phyloP scores from a whole-genome alignment of 2,113 vertebrate species.

The Lagopus muta region DNA sequence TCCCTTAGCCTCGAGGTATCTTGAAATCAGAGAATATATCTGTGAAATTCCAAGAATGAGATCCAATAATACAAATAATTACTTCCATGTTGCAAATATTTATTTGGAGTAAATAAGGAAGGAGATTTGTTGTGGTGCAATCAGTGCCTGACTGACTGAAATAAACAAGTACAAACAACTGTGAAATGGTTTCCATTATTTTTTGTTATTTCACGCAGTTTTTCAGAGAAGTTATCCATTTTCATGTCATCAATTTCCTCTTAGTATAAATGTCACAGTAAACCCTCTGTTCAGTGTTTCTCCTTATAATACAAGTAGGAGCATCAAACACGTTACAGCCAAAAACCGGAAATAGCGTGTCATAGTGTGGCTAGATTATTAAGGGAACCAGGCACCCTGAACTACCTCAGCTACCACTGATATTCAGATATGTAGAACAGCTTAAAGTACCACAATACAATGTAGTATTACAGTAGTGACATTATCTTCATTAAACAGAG shows the following conservation, averaged over 20 bases:
- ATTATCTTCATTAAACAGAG: not conserved
- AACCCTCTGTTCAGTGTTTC: not conserved
- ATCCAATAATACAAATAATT: constrained; percentile 30
- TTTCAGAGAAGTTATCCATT: constrained; percentile 3
- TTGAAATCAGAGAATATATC: not conserved
- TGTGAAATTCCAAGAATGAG: constrained; percentile 5
- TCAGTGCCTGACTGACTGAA: not conserved
- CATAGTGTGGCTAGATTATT: not conserved
- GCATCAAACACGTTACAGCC: not conserved
- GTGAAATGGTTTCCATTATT: not conserved
- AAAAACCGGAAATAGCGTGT: not conserved
- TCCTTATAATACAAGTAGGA: not conserved
- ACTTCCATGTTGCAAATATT: constrained; percentile 32
- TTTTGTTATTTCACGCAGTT: not conserved
- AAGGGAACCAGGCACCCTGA: not conserved
- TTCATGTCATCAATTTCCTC: constrained; percentile 36
- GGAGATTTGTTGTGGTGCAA: not conserved
- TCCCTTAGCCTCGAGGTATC: not conserved
- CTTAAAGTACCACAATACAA: not conserved
- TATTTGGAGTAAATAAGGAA: not conserved
- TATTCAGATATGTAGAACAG: not conserved
- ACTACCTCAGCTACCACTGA: not conserved
- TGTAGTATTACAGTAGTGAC: not conserved
- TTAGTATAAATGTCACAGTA: constrained; percentile 17
- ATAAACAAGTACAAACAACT: constrained; percentile 23